Base-by-base conservation (phyloP, 2,888 invertebrate genomes). In the Sericinus montela region DNA sequence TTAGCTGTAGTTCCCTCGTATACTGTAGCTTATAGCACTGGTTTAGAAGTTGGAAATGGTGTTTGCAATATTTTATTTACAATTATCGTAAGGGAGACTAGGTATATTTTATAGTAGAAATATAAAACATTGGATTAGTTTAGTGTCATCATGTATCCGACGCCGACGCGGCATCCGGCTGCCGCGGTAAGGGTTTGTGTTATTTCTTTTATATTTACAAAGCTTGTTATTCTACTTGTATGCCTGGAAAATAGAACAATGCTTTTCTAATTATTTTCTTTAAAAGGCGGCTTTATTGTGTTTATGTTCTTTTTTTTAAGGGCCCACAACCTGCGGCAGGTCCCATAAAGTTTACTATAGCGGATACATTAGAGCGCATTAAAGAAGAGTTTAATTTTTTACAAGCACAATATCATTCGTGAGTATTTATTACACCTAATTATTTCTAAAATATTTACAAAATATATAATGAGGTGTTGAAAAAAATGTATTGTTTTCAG, bases 371-470 rank as follows among this genome's bases (percentile, higher is more conserved):
- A 87, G 97, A 98, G 86, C 91, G 97, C 75, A 97, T 98, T 68
- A 98, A 98, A 84, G 97, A 98, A 80, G 97, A 98, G 87, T 98
- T 97, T 82, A 96, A 95, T 88, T 97, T 97, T 86, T 90, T 98
- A 61, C 97, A 98, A 89, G 95, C 97, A 50, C 97, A 98, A 83
- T 97, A 97, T 87, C 97, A 97, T 87, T 94, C 94, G 97, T 97
- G 90, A 95, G 94, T 92, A 68, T 49, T 13, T 11, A 25, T 13
- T 13, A 23, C 1, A 8, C 1, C 25, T 32, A 10, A 9, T 41
- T 8, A 34, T 35, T 30, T 25, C 40, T 9, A 39, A 41, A 51
- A 51, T 11, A 15, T 10, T 30, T 15, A 32, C 23, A 13, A 29
- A 19, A 39, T 10, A 8, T 23, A 30, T 23, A 16, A 35, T 23